A percentile compares a stretch with the other conserved stretches of the same genome.
phyloP scores from a whole-genome alignment of 2,797 vertebrate species.

The Enteromius unitaeniatus region DNA sequence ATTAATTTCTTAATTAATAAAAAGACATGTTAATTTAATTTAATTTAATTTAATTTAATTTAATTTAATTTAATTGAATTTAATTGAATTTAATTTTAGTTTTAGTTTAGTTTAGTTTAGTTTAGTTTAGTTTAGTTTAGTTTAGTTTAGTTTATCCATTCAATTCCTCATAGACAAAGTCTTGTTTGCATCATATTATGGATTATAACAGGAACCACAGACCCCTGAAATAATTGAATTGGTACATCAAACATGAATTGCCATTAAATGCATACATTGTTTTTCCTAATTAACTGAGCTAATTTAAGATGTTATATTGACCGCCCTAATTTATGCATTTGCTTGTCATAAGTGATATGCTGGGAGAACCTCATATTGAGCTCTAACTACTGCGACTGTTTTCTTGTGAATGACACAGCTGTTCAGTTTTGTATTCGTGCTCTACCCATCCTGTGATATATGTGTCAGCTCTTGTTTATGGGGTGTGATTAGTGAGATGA shows the following conservation, averaged over 20 bases:
- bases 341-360: background rate
- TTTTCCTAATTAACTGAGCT: background rate
- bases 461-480: slow-evolving; percentile 38
- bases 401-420: slow-evolving; percentile 17
- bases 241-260: background rate
- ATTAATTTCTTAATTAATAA: no score
- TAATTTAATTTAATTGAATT: no score
- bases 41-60: no score
- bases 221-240: background rate
- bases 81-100: no score
- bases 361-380: background rate
- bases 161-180: background rate
- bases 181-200: background rate
- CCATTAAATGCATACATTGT: background rate
- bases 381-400: background rate
- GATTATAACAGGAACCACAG: background rate
- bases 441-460: slow-evolving; percentile 5
- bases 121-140: no score
- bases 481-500: slow-evolving; percentile 38
- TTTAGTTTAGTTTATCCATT: no score
- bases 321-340: background rate
- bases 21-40: no score
- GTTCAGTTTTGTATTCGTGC: background rate
- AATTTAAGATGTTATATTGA: background rate
- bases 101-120: no score